These are phyloP conservation scores for Oryzias javanicus DNA, from an alignment of 2,113 vertebrate genomes.

Conservation along the genomic window DNA sequence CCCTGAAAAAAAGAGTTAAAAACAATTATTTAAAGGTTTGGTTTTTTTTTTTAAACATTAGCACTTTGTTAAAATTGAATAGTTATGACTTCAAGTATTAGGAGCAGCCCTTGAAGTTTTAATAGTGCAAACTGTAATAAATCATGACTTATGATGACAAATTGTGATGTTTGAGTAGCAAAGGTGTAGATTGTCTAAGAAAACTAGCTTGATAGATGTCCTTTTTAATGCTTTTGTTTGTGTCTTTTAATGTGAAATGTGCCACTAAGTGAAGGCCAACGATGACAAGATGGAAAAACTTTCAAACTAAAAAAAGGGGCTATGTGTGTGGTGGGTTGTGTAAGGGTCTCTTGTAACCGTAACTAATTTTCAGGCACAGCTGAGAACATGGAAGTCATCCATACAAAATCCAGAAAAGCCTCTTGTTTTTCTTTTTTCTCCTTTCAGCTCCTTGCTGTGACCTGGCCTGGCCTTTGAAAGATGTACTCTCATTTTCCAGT, in stretches of 20 bases:
- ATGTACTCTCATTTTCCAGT: slow-evolving; percentile 32
- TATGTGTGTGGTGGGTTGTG: slow-evolving; percentile 47
- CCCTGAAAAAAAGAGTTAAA: too few species aligned
- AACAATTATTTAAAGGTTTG: too few species aligned
- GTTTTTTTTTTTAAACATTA: too few species aligned
- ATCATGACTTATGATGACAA: too few species aligned
- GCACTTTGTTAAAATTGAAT: too few species aligned
- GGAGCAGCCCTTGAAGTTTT: too few species aligned
- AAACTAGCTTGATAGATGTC: too few species aligned
- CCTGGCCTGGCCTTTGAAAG: slow-evolving; percentile 59
- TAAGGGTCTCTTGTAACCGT: slow-evolving; percentile 51
- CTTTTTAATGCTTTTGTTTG: too few species aligned
- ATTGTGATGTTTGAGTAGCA: too few species aligned
- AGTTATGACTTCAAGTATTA: too few species aligned
- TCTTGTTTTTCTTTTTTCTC: slow-evolving; percentile 12
- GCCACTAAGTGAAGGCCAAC: slow-evolving; percentile 15
- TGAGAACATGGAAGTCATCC: slow-evolving; percentile 63
- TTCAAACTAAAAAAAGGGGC: slow-evolving; percentile 13
- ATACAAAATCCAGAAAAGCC: slow-evolving; percentile 62
- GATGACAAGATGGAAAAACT: slow-evolving; percentile 4
- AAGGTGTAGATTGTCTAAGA: too few species aligned
- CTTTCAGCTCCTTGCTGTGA: slow-evolving; percentile 26
- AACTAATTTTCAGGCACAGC: slow-evolving; percentile 73
- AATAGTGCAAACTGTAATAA: too few species aligned
- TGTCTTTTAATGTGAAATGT: slow-evolving; percentile 4